phyloP scores from a whole-genome alignment of 64 coral and sea anemone genomes.

The Actinia equina region DNA sequence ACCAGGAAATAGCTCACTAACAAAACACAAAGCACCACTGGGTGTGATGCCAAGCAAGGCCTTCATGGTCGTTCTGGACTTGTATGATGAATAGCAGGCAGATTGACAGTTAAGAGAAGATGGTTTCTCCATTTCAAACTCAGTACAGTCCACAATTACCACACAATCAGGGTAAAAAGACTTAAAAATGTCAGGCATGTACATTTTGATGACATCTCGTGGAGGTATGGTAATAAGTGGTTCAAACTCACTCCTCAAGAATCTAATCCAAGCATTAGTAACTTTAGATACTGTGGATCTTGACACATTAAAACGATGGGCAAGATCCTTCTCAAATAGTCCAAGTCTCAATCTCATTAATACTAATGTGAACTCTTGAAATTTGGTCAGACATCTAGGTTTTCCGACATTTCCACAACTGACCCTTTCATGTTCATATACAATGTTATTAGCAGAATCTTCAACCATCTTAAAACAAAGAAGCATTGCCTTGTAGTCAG shows the following conservation, averaged over 20 bases:
- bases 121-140: conserved; percentile 17
- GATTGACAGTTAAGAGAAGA: conserved; percentile 5
- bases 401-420: neutral
- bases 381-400: neutral
- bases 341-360: neutral
- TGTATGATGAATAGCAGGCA: neutral
- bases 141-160: conserved; percentile 33
- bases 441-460: too few relatives aligned
- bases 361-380: neutral
- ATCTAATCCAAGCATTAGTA: neutral
- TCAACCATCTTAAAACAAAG: too few relatives aligned
- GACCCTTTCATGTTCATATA: too few relatives aligned
- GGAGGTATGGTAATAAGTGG: neutral
- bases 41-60: too few relatives aligned
- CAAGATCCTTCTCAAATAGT: neutral
- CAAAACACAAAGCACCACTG: too few relatives aligned
- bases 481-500: neutral
- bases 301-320: neutral
- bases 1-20: too few relatives aligned
- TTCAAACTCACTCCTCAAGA: neutral
- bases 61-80: neutral
- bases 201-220: too few relatives aligned
- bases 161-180: neutral
- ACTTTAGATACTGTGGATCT: neutral
- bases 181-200: too few relatives aligned